phyloP scores from a whole-genome alignment of 2,797 vertebrate species.

The Petrocephalus schoutedeni region DNA sequence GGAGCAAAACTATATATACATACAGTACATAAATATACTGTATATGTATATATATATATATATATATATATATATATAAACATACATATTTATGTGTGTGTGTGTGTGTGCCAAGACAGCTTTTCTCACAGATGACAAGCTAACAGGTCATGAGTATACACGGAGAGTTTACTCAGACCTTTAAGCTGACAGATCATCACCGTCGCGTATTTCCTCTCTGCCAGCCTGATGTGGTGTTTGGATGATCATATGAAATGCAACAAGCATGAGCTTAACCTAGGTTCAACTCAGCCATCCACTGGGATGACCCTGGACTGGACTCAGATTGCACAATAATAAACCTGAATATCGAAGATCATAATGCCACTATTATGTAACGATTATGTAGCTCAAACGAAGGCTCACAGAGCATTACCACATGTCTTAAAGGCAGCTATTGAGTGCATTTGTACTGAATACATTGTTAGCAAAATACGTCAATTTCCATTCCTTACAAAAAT shows the following conservation, averaged over 20 bases:
- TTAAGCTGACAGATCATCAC: not conserved
- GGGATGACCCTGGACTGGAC: not conserved
- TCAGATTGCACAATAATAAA: not conserved
- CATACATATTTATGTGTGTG: no score
- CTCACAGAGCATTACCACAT: not conserved
- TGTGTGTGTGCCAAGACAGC: not conserved
- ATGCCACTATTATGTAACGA: not conserved
- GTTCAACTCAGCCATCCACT: not conserved
- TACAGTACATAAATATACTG: no score
- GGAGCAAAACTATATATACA: not conserved
- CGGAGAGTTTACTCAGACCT: not conserved
- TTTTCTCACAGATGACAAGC: not conserved
- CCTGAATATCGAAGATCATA: not conserved
- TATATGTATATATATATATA: no score
- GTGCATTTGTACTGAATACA: not conserved
- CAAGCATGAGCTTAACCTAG: not conserved
- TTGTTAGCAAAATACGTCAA: not conserved
- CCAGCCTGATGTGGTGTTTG: not conserved
- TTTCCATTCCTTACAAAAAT: conserved; percentile 2
- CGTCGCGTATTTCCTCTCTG: not conserved
- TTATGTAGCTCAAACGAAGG: not conserved
- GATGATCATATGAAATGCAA: not conserved
- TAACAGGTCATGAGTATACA: not conserved
- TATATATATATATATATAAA: no score
- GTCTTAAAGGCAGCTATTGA: not conserved